A percentile compares a stretch with the other conserved stretches of the same genome.
phyloP scores from a whole-genome alignment of 2,797 vertebrate genomes.

The Myotis myotis region DNA sequence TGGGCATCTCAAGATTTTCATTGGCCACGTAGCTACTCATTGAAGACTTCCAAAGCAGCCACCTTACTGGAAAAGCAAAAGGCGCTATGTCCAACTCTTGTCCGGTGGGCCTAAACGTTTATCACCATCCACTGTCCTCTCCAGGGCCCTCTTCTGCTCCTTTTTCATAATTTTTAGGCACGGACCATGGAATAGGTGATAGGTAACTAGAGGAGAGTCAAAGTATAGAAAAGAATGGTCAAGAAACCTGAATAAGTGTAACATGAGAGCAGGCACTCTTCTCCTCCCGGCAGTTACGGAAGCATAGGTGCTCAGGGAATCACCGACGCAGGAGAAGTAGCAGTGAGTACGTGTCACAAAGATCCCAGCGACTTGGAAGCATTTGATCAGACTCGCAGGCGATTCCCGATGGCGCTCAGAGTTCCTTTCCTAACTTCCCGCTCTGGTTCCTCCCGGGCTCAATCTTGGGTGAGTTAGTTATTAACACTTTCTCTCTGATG shows the following conservation, averaged over 20 bases:
- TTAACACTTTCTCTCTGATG: background rate
- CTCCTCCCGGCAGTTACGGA: background rate
- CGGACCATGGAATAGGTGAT: background rate
- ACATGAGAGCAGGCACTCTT: background rate
- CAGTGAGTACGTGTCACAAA: background rate
- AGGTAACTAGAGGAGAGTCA: background rate
- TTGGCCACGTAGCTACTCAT: background rate
- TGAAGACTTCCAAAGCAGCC: conserved; percentile 38
- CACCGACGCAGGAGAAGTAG: background rate
- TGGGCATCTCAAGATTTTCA: background rate
- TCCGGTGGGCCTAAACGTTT: background rate
- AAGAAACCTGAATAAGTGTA: background rate
- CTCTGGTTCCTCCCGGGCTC: background rate
- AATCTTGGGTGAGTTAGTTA: background rate
- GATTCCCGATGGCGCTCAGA: conserved; percentile 5
- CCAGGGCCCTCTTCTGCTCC: background rate
- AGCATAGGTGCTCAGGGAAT: background rate
- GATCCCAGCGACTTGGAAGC: background rate
- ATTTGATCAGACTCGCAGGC: background rate
- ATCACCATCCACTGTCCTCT: background rate
- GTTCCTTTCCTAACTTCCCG: background rate
- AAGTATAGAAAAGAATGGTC: background rate
- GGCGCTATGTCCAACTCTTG: background rate
- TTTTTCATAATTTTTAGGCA: background rate
- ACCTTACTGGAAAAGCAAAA: conserved; percentile 23